A percentile compares a stretch with the other conserved stretches of the same genome.
Evolutionary conservation across 1,140 invertebrate genomes (phyloP).

Genomic region (Mylabris phalerata): DNA sequence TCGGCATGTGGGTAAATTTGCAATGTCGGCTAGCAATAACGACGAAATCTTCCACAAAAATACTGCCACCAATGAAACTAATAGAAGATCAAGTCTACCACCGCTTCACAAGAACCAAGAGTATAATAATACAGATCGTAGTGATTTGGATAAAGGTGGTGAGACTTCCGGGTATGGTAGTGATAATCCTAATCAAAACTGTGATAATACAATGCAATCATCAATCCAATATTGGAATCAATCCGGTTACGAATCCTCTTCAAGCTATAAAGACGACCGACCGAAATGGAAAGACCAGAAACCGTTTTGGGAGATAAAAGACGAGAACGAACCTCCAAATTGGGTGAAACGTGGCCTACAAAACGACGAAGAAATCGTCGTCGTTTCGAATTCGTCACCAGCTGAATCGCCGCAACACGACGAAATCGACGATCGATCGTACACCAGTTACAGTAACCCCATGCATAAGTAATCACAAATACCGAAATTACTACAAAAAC

Average conservation of each 20-base stretch:
- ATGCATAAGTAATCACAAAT: constrained; percentile 27
- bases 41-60: constrained; percentile 1
- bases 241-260: constrained; percentile 10
- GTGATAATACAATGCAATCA: constrained; percentile 51
- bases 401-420: constrained; percentile 39
- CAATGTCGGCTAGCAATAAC: constrained; percentile 10
- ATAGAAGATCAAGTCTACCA: constrained; percentile 29
- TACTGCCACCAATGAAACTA: not conserved
- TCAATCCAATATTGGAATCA: constrained; percentile 18
- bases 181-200: constrained; percentile 47
- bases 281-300: constrained; percentile 60
- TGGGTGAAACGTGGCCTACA: constrained; percentile 57
- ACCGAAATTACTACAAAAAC: not conserved
- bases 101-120: constrained; percentile 37
- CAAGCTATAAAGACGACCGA: constrained; percentile 51
- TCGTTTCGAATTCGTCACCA: constrained; percentile 37
- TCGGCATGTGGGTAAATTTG: constrained; percentile 24
- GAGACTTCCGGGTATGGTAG: constrained; percentile 68
- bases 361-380: constrained; percentile 39
- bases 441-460: constrained; percentile 31
- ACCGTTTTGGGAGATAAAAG: constrained; percentile 56
- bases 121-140: constrained; percentile 17
- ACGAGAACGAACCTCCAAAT: constrained; percentile 45
- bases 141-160: constrained; percentile 48
- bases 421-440: constrained; percentile 31